Conservation (phyloP, 2,797 vertebrate species). For the Premnoplex brunnescens region DNA sequence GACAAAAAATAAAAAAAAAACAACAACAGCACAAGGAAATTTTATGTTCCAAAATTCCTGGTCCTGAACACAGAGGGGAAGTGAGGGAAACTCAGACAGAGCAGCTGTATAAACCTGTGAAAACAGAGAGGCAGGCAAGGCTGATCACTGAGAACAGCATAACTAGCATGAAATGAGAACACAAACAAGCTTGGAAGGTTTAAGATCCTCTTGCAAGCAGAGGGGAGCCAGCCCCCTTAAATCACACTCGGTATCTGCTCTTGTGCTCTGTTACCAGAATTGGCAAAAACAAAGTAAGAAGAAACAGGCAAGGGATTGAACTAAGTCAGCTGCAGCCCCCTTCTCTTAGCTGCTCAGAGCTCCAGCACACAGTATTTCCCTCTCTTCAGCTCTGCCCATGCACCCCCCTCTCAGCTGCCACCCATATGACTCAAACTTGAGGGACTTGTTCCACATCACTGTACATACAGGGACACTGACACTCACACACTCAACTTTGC, state of each 20-base stretch:
- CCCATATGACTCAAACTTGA: not conserved
- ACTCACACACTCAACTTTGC: not conserved
- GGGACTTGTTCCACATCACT: not conserved
- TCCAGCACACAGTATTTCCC: not conserved
- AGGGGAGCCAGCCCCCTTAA: not conserved
- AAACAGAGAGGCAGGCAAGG: not conserved
- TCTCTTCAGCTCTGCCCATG: not conserved
- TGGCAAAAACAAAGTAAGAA: not conserved
- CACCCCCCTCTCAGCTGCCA: not conserved
- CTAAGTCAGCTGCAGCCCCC: not conserved
- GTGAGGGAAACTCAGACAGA: not conserved
- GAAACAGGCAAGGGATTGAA: not conserved
- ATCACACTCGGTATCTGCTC: not conserved
- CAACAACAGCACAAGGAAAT: not conserved
- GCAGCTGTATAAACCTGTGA: not conserved
- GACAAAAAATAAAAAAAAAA: not conserved
- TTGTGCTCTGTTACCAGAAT: not conserved
- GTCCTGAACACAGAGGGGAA: not conserved
- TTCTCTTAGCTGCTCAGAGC: not conserved
- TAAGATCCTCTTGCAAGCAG: not conserved
- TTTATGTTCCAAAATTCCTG: not conserved
- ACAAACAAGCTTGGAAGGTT: not conserved
- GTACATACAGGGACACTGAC: not conserved
- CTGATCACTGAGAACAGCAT: not conserved
- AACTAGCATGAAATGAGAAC: not conserved